Conservation (phyloP, 2,113 vertebrate species). For the Cyanocitta stelleri region DNA sequence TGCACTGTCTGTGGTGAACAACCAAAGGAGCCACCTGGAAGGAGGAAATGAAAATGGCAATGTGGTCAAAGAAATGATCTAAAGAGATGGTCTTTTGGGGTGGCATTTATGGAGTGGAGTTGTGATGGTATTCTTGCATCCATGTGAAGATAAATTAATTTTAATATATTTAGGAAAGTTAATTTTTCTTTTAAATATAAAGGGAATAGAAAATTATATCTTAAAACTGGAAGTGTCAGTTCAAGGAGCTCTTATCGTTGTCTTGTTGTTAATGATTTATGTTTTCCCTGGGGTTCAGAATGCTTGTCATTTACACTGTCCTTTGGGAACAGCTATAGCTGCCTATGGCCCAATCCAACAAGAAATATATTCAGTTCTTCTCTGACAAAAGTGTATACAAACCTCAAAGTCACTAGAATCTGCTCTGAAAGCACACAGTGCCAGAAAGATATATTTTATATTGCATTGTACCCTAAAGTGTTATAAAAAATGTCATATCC, state of each 20-base stretch:
- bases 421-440: not conserved
- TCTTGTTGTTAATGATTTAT: conserved; percentile 54
- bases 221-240: not conserved
- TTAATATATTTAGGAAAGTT: not conserved
- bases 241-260: not conserved
- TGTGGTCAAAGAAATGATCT: not conserved
- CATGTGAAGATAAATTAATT: not conserved
- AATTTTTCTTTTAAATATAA: not conserved
- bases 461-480: conserved; percentile 67
- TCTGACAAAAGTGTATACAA: not conserved
- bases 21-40: not conserved
- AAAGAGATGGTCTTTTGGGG: not conserved
- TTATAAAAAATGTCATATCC: conserved; percentile 68
- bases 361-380: conserved; percentile 57
- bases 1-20: fast-evolving
- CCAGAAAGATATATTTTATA: conserved; percentile 22
- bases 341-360: conserved; percentile 44
- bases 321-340: conserved; percentile 33
- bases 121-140: not conserved
- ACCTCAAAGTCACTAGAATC: conserved; percentile 38
- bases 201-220: not conserved
- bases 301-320: not conserved
- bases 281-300: not conserved
- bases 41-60: not conserved
- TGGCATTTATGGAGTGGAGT: not conserved